These are phyloP conservation scores for Hycleus cichorii DNA, from an alignment of 1,140 invertebrate species.

Conservation along the genomic window DNA sequence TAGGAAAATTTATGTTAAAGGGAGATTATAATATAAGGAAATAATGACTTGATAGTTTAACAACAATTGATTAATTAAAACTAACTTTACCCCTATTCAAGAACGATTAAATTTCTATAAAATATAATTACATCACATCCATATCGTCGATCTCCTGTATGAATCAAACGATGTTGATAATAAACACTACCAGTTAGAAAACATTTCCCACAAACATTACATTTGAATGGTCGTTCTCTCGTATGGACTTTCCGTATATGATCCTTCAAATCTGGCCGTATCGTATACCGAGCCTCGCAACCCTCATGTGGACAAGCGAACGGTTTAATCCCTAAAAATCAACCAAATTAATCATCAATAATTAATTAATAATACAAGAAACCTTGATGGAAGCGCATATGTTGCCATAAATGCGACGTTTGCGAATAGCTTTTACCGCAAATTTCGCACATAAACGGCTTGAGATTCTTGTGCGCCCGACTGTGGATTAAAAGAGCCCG, in stretches of 20 bases:
- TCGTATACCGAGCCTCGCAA: constrained; percentile 55
- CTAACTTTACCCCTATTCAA: not conserved
- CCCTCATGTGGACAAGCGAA: constrained; percentile 51
- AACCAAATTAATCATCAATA: not conserved
- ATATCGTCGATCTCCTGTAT: constrained; percentile 73
- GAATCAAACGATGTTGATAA: constrained; percentile 66
- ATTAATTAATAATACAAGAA: not conserved
- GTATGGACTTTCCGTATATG: constrained; percentile 59
- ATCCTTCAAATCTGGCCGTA: constrained; percentile 59
- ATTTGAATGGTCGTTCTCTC: constrained; percentile 64
- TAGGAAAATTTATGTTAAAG: too few species aligned
- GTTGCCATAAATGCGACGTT: constrained; percentile 54
- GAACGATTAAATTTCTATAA: not conserved
- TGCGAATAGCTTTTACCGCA: constrained; percentile 54
- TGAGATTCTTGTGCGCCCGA: constrained; percentile 43
- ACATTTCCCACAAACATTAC: constrained; percentile 60
- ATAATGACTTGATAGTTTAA: too few species aligned
- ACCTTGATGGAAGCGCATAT: constrained; percentile 53
- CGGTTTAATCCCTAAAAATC: constrained; percentile 48
- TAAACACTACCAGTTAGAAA: constrained; percentile 67
- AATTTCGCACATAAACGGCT: constrained; percentile 52
- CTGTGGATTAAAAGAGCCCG: constrained; percentile 42
- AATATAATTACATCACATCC: constrained; percentile 53
- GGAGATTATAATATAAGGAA: too few species aligned
- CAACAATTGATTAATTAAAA: not conserved